Evolutionary conservation across 1,140 invertebrate species (phyloP), one percentile per base, ranked within the genome.

Genomic region (Papilio aristodemus): DNA sequence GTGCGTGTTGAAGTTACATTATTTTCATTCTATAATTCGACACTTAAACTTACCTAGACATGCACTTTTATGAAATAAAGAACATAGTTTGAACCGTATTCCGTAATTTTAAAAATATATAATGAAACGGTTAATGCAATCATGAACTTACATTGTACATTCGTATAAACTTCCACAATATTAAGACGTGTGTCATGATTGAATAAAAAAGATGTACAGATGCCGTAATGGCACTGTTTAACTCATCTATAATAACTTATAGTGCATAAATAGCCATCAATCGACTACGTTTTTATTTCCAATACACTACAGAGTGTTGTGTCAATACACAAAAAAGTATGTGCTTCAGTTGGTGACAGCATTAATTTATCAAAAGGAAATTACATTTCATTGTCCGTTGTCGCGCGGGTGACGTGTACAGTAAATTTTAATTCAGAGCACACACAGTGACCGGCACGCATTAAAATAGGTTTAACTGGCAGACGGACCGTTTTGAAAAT

Each of bases 391-490:
- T 85, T 84, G 83, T 87, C 78, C 80, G 80, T 83, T 80, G 82
- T 71, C 78, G 78, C 71, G 75, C 78, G 71, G 66, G 70, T 73
- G 76, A 79, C 83, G 78, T 77, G 77, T 77, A 80, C 71, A 73
- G 78, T 78, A 79, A 87, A 85, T 89, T 91, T 89, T 91, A 89
- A 91, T 91, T 89, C 86, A 81, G 83, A 85, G 85, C 83, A 81
- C 84, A 83, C 75, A 83, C 75, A 84, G 76, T 83, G 84, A 84
- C 83, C 86, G 86, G 85, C 83, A 87, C 83, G 81, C 87, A 91
- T 91, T 91, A 91, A 91, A 91, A 91, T 89, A 87, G 86, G 84
- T 89, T 91, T 89, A 89, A 86, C 84, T 84, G 81, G 84, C 87
- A 87, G 88, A 85, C 86, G 87, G 83, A 83, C 85, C 88, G 83